A percentile compares a stretch with the other conserved stretches of the same genome.
These are phyloP conservation scores for Adrianichthys oophorus DNA, from an alignment of 2,797 vertebrate species.

Conservation along the genomic window DNA sequence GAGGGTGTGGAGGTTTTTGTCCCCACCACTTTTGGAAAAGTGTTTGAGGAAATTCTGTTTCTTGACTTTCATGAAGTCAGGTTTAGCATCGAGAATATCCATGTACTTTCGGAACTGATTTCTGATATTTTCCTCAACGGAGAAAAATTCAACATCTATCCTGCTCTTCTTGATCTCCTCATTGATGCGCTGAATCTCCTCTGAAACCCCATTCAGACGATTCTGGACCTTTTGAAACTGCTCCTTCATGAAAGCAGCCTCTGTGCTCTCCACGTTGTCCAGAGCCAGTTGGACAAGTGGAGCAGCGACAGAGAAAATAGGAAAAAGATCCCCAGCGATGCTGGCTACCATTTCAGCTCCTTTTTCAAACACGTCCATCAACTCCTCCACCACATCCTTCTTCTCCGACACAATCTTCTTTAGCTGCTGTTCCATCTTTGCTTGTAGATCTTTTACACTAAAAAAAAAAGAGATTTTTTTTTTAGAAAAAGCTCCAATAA, in stretches of 20 bases:
- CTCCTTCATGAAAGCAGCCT: conserved; percentile 78
- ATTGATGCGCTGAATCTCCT: conserved; percentile 76
- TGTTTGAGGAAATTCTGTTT: conserved; percentile 79
- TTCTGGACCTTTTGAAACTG: conserved; percentile 82
- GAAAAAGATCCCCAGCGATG: conserved; percentile 79
- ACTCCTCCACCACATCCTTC: conserved; percentile 74
- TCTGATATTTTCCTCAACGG: conserved; percentile 80
- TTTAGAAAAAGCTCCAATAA: background rate
- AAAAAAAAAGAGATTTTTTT: background rate
- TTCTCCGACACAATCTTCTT: conserved; percentile 71
- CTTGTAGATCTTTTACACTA: conserved; percentile 18
- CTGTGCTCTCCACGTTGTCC: conserved; percentile 82
- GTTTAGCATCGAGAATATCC: conserved; percentile 80
- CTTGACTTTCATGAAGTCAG: conserved; percentile 76
- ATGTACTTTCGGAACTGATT: conserved; percentile 85
- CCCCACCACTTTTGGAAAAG: conserved; percentile 70
- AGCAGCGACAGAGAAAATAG: conserved; percentile 78
- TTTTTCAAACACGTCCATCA: conserved; percentile 81
- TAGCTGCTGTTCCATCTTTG: conserved; percentile 68
- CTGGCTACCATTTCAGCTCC: conserved; percentile 78
- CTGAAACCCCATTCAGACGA: conserved; percentile 73
- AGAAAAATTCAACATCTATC: conserved; percentile 71
- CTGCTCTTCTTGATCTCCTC: conserved; percentile 79
- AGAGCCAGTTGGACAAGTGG: conserved; percentile 75
- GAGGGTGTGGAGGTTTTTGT: conserved; percentile 75